Base-by-base conservation (phyloP, 2,888 invertebrate genomes). In the Anthoptus insignis region DNA sequence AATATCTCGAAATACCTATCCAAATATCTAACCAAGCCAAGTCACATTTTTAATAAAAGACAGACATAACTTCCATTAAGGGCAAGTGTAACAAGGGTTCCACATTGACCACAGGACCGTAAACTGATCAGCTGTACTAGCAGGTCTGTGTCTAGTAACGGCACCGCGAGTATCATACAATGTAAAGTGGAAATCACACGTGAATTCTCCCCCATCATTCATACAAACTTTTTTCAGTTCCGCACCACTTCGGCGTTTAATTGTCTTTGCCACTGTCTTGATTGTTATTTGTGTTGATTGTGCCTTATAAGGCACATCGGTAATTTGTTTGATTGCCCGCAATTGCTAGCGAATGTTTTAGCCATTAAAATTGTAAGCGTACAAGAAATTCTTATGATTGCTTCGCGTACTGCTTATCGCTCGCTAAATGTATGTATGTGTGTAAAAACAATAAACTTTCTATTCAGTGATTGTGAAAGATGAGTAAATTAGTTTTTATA, bases 251-350 rank as follows among this genome's bases (percentile, higher is more conserved):
- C 83, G 81, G 88, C 86, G 84, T 90, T 88, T 91, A 90, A 92
- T 91, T 83, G 82, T 83, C 82, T 81, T 80, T 84, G 83, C 83
- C 88, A 85, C 82, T 76, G 76, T 79, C 75, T 77, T 83, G 82
- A 86, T 85, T 86, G 86, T 85, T 86, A 81, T n/a, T n/a, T n/a
- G n/a, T n/a, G n/a, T n/a, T 85, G 80, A 85, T 89, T 90, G n/a
- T n/a, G 86, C 89, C 88, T 86, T 88, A 86, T 83, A 88, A 80
- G 84, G 81, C 73, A 81, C 80, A 84, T 81, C 82, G 77, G 86
- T 85, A 89, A 91, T 91, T 91, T 88, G 84, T 89, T 86, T 87
- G 86, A 90, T 87, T 88, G 81, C 87, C 78, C 76, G 81, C 87
- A 88, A 88, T 88, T 84, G 84, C 85, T 77, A 81, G 81, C 81